Evolutionary conservation across 1,140 invertebrate species (phyloP).

Genomic region (Drosophila persimilis): DNA sequence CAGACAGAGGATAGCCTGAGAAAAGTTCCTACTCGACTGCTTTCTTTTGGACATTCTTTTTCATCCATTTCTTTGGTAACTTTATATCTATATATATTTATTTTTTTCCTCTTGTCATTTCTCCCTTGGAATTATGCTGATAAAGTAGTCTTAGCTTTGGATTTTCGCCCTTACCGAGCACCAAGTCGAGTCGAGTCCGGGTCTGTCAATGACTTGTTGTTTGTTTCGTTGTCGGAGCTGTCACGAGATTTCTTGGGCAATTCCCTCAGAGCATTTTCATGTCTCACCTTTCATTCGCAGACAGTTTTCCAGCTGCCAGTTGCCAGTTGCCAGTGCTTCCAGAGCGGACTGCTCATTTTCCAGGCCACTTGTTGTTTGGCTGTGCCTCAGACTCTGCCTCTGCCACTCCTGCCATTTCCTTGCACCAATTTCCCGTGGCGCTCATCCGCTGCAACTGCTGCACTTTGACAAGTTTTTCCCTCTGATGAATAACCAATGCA

Average conservation of each 20-base stretch:
- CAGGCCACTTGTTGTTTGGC: slow-evolving; percentile 48
- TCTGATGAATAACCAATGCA: slow-evolving; percentile 22
- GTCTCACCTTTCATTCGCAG: slow-evolving; percentile 69
- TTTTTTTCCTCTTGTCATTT: slow-evolving; percentile 9
- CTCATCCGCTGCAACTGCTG: slow-evolving; percentile 17
- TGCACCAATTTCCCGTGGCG: slow-evolving; percentile 22
- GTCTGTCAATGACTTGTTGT: slow-evolving; percentile 66
- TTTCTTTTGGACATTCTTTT: background rate
- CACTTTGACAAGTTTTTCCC: slow-evolving; percentile 22
- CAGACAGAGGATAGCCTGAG: slow-evolving; percentile 27
- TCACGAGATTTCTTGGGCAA: slow-evolving; percentile 58
- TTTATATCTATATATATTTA: slow-evolving; percentile 4
- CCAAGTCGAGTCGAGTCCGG: slow-evolving; percentile 27
- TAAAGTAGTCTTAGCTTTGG: slow-evolving; percentile 55
- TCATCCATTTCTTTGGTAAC: slow-evolving; percentile 12
- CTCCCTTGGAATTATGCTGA: slow-evolving; percentile 49
- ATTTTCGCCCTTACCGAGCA: slow-evolving; percentile 3
- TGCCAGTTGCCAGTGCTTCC: too few species aligned
- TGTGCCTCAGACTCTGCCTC: too few species aligned
- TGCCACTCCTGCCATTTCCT: slow-evolving; percentile 7
- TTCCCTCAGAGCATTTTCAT: slow-evolving; percentile 41
- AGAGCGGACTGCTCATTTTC: slow-evolving; percentile 64
- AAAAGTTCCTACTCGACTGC: slow-evolving; percentile 12
- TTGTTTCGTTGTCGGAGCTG: slow-evolving; percentile 55
- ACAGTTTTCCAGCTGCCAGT: slow-evolving; percentile 30